Base-by-base conservation (phyloP, 2,888 invertebrate genomes). In the Mythimna loreyi region DNA sequence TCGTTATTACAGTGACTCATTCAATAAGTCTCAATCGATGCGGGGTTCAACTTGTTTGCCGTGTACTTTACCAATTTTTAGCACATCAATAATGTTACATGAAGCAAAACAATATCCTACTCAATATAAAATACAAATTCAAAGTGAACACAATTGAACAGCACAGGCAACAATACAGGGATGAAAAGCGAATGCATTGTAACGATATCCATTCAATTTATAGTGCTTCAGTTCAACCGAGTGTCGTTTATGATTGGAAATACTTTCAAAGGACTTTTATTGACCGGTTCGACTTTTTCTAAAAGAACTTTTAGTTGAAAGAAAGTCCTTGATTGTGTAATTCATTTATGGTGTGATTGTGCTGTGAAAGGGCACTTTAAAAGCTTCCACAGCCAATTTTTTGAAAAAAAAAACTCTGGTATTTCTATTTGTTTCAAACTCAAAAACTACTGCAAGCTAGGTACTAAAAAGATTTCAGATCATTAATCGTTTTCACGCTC, bases 121-220 rank as follows among this genome's bases (percentile, higher is more conserved):
- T 36, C 40, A 16, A 40, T 66, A 63, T 56, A 55, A 30, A 60
- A 53, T 45, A 59, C 25, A 60, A 62, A 52, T 62, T 64, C 11
- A 58, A 68, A 66, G 13, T 63, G 56, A 63, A 67, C 43, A 56
- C 59, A 62, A 58, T 65, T 49, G 49, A 21, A 50, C 25, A 23
- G 36, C 59, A 57, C 19, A 43, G 9, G 28, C 58, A 67, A 69
- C 58, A 80, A 68, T 66, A 64, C 50, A 28, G 25, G 25, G 50
- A 63, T 56, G 47, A 69, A 75, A 63, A 25, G 67, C 40, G 28
- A 47, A 45, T 67, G 67, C 65, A 74, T 77, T 80, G 43, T 58
- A 63, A 68, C 63, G 28, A 57, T 50, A 68, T 60, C 61, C 40
- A 47, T 65, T 50, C 33, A 73, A 64, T 62, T 62, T 55, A 49